Percentiles rank a stretch among this genome's conserved stretches.
Conservation (phyloP, 2,113 vertebrate genomes). For the Thoracochromis brauschi region DNA sequence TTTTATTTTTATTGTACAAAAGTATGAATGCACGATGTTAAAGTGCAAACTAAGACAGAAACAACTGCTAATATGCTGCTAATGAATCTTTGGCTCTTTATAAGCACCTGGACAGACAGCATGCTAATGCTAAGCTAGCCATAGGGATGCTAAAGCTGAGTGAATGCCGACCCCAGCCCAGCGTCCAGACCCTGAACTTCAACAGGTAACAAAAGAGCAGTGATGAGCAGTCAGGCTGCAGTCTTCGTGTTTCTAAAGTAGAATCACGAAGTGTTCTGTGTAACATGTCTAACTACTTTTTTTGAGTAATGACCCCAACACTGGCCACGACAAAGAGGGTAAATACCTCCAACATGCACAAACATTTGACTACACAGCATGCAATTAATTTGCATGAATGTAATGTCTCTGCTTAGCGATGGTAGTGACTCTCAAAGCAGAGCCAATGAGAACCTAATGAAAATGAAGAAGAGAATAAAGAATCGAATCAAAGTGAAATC, state of each 20-base stretch:
- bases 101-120: not conserved
- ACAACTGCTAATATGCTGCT: not conserved
- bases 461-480: not conserved
- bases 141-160: not conserved
- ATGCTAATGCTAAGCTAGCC: not conserved
- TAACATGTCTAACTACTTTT: not conserved
- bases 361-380: not conserved
- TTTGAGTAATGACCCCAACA: not conserved
- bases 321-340: not conserved
- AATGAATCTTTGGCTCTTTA: not conserved
- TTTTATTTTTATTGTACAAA: fast-evolving
- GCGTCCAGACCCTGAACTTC: not conserved
- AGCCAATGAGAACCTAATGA: not conserved
- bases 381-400: not conserved
- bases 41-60: not conserved
- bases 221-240: not conserved
- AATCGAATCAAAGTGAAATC: not conserved
- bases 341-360: not conserved
- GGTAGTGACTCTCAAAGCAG: not conserved
- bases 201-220: not conserved
- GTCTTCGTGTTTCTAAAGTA: fast-evolving
- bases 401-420: not conserved
- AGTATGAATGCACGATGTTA: fast-evolving
- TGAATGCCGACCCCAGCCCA: fast-evolving
- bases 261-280: not conserved